Conservation (phyloP, 37 sponge, comb jelly and placozoan genomes). For the Oscarella lobularis region DNA sequence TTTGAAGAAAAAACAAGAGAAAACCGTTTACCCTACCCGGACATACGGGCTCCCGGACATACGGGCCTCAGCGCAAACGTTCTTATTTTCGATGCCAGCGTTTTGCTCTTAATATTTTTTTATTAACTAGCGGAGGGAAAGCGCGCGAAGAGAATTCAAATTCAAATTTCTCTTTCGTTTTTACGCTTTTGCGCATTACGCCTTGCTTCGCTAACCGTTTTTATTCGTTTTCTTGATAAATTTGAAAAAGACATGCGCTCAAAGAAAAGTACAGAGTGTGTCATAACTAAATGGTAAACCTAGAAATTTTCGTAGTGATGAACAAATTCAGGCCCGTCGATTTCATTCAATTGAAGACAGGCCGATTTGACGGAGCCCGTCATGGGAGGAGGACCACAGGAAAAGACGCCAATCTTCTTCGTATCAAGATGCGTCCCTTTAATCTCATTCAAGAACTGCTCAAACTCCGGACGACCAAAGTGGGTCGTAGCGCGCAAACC, state of each 20-base stretch:
- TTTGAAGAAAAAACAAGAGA: too few species aligned
- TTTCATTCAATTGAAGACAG: slow-evolving; percentile 76
- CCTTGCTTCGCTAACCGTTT: too few species aligned
- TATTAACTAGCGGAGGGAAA: too few species aligned
- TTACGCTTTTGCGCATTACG: too few species aligned
- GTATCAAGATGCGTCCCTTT: slow-evolving; percentile 58
- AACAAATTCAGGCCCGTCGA: slow-evolving; percentile 75
- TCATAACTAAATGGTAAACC: not conserved
- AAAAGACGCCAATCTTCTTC: slow-evolving; percentile 91
- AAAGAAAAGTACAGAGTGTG: too few species aligned
- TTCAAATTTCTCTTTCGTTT: not conserved
- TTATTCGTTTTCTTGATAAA: too few species aligned
- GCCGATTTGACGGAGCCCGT: slow-evolving; percentile 81
- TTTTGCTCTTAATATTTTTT: too few species aligned
- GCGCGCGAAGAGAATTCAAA: not conserved
- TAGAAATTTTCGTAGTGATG: slow-evolving; percentile 95
- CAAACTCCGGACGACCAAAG: slow-evolving; percentile 92
- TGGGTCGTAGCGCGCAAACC: slow-evolving; percentile 84
- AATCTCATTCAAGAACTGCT: slow-evolving; percentile 70
- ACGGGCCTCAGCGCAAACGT: too few species aligned
- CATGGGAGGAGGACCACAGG: slow-evolving; percentile 96
- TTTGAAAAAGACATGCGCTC: too few species aligned
- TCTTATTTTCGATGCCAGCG: too few species aligned
- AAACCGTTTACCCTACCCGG: too few species aligned
- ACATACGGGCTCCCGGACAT: too few species aligned